A percentile compares a stretch with the other conserved stretches of the same genome.
Conservation (phyloP, 2,113 vertebrate species). For the Sapayoa aenigma region DNA sequence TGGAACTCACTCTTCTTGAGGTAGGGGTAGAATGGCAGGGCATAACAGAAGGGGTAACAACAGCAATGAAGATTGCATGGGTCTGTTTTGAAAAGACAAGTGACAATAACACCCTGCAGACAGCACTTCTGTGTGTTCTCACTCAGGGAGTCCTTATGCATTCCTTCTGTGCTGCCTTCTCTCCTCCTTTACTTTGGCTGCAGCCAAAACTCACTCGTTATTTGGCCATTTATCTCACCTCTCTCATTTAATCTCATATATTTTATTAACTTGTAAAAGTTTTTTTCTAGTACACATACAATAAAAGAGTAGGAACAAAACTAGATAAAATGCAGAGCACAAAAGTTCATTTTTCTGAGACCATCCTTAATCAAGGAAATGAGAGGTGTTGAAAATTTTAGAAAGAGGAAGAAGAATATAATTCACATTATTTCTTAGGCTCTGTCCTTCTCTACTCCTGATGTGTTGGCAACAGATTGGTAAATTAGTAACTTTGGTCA, state of each 20-base stretch:
- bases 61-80: not conserved
- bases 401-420: not conserved
- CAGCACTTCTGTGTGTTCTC: not conserved
- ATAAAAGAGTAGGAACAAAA: not conserved
- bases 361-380: not conserved
- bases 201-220: not conserved
- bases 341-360: not conserved
- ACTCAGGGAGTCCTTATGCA: not conserved
- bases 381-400: not conserved
- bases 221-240: not conserved
- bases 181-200: not conserved
- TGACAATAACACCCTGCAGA: not conserved
- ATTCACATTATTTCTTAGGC: not conserved
- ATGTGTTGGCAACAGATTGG: not conserved
- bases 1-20: accelerated
- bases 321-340: not conserved
- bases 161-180: not conserved
- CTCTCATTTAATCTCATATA: not conserved
- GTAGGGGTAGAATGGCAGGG: not conserved
- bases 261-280: not conserved
- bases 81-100: not conserved
- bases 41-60: not conserved
- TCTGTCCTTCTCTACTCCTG: not conserved
- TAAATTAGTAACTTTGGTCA: not conserved
- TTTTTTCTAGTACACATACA: not conserved